Evolutionary conservation across 2,797 vertebrate species (phyloP).

Genomic region (Xiphorhynchus erythropygius): DNA sequence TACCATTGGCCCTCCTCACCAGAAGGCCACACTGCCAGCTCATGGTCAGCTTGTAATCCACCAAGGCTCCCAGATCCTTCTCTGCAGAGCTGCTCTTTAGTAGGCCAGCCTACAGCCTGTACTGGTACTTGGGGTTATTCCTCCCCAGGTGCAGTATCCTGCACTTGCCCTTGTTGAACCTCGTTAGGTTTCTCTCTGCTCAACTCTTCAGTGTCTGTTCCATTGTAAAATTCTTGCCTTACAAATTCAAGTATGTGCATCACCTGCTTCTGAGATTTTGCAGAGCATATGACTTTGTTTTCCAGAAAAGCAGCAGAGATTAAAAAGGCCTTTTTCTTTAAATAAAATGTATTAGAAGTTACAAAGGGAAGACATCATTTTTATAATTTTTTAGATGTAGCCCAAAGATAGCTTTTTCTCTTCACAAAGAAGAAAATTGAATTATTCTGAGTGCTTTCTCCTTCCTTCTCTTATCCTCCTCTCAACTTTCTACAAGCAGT

Average conservation of each 20-base stretch:
- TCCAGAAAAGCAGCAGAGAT: neutral
- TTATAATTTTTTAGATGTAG: constrained; percentile 38
- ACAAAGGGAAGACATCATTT: constrained; percentile 7
- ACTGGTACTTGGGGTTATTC: neutral
- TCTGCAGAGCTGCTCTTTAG: neutral
- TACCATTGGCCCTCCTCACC: neutral
- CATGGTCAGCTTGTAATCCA: neutral
- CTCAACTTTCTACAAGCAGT: constrained; percentile 3
- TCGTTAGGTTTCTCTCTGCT: neutral
- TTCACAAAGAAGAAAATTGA: constrained; percentile 45
- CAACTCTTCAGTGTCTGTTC: neutral
- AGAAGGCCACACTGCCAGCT: neutral
- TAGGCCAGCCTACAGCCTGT: neutral
- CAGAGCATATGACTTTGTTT: neutral
- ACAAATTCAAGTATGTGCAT: neutral
- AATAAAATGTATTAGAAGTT: constrained; percentile 16
- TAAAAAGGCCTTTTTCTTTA: neutral
- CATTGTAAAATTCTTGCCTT: neutral
- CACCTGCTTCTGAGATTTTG: neutral
- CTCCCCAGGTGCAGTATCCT: rapidly evolving
- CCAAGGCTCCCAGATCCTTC: neutral
- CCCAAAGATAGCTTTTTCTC: constrained; percentile 49
- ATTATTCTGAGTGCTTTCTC: constrained; percentile 46
- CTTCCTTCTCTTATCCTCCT: constrained; percentile 5
- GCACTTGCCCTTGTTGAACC: neutral